phyloP scores from a whole-genome alignment of 2,888 invertebrate genomes.

The Mimachlamys varia region DNA sequence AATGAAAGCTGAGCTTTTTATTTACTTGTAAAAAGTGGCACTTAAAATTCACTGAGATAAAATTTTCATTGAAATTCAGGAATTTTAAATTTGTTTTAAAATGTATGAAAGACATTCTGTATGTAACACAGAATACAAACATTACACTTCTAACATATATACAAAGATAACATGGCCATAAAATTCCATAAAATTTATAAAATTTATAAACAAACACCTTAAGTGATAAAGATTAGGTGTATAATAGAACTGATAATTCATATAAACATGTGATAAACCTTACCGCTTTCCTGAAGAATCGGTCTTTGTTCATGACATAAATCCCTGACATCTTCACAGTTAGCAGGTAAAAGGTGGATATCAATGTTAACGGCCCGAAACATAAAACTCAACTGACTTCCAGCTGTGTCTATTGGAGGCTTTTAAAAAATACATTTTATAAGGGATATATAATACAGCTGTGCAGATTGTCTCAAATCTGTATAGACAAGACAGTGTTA shows the following conservation, averaged over 20 bases:
- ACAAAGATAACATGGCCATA: too few species aligned
- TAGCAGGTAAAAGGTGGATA: not conserved
- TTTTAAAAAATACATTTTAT: slow-evolving; percentile 17
- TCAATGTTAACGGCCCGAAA: not conserved
- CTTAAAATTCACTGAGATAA: not conserved
- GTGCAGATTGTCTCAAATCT: not conserved
- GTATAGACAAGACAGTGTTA: not conserved
- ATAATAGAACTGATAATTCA: not conserved
- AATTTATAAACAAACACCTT: not conserved
- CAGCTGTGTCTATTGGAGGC: not conserved
- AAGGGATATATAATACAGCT: not conserved
- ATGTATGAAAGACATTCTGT: not conserved
- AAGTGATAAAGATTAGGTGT: not conserved
- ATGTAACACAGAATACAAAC: not conserved
- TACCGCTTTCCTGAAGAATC: slow-evolving; percentile 2
- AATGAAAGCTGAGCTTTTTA: not conserved
- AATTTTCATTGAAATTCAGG: not conserved
- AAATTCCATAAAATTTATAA: not conserved
- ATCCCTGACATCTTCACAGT: not conserved
- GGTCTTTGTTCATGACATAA: not conserved
- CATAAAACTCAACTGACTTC: slow-evolving; percentile 1
- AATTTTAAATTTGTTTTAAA: not conserved
- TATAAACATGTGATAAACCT: slow-evolving; percentile 9
- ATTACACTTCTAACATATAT: not conserved
- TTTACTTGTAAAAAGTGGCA: not conserved